Evolutionary conservation across 2,797 vertebrate genomes (phyloP), one percentile per base, ranked within the genome.

Genomic region (Peromyscus attwateri): DNA sequence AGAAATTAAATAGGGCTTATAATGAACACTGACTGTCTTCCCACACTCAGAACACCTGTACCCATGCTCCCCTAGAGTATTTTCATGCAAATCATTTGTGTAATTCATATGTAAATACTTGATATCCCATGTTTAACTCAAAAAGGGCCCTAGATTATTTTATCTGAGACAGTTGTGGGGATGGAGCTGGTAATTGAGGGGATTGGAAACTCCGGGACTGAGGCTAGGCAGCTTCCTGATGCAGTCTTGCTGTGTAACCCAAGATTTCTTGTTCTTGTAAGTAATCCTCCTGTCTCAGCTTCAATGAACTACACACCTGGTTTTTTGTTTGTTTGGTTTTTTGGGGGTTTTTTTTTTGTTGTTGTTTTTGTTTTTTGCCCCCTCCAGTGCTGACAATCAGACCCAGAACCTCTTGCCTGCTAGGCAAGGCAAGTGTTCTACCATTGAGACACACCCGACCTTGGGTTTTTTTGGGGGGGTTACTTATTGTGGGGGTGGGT

Each of bases 31-130:
- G 6, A 12, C 49, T 40, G 7, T 43, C 66, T 37, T 49, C 1
- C 23, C 88, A 57, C 68, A 3, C 13, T 49, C 2, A 3, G 73
- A 70, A 68, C 60, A 60, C 43, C 40, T 40, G 14, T 40, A 29
- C 11, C 13, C 11, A 43, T 16, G 31, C 1, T 34, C 21, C 34
- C 3, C 14, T 40, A 29, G 29, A 40, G 73, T 55, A 75, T 70
- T 94, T 64, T 75, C 76, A 90, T 80, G 71, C 62, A 95, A 76
- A 81, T 66, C 49, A 70, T 9, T 68, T 57, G 60, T 70, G 34
- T 80, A 43, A 91, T 81, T 57, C 89, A 57, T 70, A 57, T 82
- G 43, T 82, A 91, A 82, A 82, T 82, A 43, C 43, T 43, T 70
- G 64, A 23, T 87, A 68, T 37, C 77, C 34, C 73, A 37, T 89